Conservation (phyloP, 2,888 invertebrate species). For the Dermolepida albohirtum region DNA sequence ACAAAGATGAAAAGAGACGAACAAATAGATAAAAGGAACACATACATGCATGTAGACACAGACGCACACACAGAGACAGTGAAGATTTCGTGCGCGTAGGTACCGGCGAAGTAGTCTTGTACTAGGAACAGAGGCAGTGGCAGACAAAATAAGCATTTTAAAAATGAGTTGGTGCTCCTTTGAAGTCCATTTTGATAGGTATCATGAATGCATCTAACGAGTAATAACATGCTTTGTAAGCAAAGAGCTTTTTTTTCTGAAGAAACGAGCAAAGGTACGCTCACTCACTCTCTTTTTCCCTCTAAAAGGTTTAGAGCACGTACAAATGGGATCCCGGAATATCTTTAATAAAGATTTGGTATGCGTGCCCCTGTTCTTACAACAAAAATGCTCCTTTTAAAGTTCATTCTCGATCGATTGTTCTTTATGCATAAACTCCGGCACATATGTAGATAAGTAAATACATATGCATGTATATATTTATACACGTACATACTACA, state of each 20-base stretch:
- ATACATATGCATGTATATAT: too few species aligned
- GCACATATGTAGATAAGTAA: too few species aligned
- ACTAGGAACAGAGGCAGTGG: neutral
- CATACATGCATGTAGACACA: neutral
- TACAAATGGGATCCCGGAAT: slow-evolving; percentile 35
- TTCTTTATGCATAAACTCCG: too few species aligned
- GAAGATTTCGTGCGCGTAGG: slow-evolving; percentile 21
- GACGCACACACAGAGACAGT: neutral
- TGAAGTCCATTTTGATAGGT: slow-evolving; percentile 52
- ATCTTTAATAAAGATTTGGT: slow-evolving; percentile 37
- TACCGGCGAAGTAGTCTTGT: neutral
- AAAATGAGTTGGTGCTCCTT: slow-evolving; percentile 47
- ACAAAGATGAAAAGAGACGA: slow-evolving; percentile 18
- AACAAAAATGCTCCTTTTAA: slow-evolving; percentile 14
- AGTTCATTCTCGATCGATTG: neutral
- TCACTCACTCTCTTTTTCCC: neutral
- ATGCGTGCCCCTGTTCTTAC: slow-evolving; percentile 1
- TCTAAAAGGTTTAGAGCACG: slow-evolving; percentile 34
- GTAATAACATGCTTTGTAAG: slow-evolving; percentile 53
- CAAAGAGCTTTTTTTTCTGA: slow-evolving; percentile 42
- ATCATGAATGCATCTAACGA: slow-evolving; percentile 54
- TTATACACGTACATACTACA: too few species aligned
- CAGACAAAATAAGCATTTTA: slow-evolving; percentile 46
- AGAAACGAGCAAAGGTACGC: neutral
- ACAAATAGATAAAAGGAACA: slow-evolving; percentile 37